These are phyloP conservation scores for Crocodylus rhombifer DNA, from an alignment of 2,797 vertebrate species.

Conservation along the genomic window DNA sequence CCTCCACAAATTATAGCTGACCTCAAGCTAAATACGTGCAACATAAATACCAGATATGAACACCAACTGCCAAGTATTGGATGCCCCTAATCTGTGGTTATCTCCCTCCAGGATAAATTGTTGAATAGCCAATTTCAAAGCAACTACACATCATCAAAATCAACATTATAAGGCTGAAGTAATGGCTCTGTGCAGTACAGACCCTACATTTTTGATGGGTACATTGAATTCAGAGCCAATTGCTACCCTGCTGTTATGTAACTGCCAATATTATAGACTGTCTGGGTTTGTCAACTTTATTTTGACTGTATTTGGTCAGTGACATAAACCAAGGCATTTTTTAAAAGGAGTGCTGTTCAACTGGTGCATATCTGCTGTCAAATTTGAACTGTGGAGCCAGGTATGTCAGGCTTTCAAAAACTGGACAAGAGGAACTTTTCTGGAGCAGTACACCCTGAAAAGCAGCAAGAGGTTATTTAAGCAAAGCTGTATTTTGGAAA, in stretches of 20 bases:
- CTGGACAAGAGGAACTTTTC: not conserved
- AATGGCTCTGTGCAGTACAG: not conserved
- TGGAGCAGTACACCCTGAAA: not conserved
- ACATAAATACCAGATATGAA: constrained; percentile 29
- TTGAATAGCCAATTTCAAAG: not conserved
- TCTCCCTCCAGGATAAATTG: not conserved
- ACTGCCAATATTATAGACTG: not conserved
- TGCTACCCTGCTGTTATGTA: not conserved
- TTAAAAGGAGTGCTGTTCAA: constrained; percentile 3
- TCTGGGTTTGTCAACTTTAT: not conserved
- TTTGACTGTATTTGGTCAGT: not conserved
- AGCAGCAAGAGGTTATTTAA: not conserved
- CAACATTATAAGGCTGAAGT: not conserved
- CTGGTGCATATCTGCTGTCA: not conserved
- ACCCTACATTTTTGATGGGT: not conserved
- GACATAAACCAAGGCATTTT: not conserved
- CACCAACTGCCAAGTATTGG: not conserved
- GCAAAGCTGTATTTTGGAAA: not conserved
- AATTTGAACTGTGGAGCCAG: not conserved
- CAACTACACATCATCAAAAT: not conserved
- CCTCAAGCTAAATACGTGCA: constrained; percentile 8
- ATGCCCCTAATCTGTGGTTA: not conserved
- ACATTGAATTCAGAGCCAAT: constrained; percentile 18
- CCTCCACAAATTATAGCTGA: not conserved
- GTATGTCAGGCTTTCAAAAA: constrained; percentile 3